A percentile compares a stretch with the other conserved stretches of the same genome.
These are phyloP conservation scores for Mercenaria mercenaria DNA, from an alignment of 1,140 invertebrate genomes.

Conservation along the genomic window DNA sequence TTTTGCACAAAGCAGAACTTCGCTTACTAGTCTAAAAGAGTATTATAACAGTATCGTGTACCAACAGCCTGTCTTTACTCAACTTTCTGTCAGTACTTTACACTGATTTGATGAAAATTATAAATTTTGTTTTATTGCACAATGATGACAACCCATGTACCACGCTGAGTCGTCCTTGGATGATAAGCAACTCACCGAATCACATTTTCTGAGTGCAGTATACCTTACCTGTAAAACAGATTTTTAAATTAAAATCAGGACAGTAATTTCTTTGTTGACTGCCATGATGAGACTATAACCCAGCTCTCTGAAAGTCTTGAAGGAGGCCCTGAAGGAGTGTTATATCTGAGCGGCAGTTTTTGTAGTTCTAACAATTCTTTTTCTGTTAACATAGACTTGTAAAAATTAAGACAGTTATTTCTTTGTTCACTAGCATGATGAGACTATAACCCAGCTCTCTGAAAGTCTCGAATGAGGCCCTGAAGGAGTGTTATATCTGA, in stretches of 20 bases:
- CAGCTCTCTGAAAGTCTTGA: not conserved
- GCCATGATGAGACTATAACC: conserved; percentile 36
- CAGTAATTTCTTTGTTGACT: no score
- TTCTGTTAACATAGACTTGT: no score
- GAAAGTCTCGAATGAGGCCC: not conserved
- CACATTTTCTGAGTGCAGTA: conserved; percentile 2
- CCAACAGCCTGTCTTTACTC: not conserved
- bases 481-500: not conserved
- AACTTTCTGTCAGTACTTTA: not conserved
- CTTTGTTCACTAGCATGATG: not conserved
- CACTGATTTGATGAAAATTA: no score
- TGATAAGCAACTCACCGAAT: not conserved
- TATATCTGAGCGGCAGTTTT: not conserved
- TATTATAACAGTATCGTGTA: not conserved
- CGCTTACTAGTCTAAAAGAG: no score
- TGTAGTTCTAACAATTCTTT: no score
- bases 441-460: conserved; percentile 7
- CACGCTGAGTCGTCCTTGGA: not conserved
- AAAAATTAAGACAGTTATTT: no score
- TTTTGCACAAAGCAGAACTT: no score
- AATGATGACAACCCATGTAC: not conserved
- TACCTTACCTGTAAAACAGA: no score
- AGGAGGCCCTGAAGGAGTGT: not conserved
- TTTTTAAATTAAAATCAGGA: no score
- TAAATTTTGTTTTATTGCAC: not conserved